Evolutionary conservation across 2,888 invertebrate genomes (phyloP).

Genomic region (Nomada flava): DNA sequence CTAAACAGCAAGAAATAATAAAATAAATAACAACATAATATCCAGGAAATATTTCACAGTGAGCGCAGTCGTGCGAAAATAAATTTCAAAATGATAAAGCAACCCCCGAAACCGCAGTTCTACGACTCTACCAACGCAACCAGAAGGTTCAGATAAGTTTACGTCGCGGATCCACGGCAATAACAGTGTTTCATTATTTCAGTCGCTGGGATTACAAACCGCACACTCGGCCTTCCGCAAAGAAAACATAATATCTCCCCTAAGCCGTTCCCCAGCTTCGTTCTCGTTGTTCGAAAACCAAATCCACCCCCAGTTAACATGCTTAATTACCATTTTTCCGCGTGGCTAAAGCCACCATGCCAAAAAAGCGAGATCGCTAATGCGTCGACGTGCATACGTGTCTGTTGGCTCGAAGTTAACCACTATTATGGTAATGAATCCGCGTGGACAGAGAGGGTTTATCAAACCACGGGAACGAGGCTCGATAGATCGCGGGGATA

Average conservation of each 20-base stretch:
- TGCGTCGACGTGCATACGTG: not conserved
- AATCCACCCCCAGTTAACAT: not conserved
- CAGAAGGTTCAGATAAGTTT: not conserved
- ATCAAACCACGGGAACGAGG: conserved; percentile 19
- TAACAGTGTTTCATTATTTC: conserved; percentile 21
- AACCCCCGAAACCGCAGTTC: not conserved
- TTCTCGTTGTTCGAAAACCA: conserved; percentile 4
- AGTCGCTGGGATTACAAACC: not conserved
- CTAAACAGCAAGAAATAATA: too few species aligned
- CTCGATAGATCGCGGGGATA: conserved; percentile 21
- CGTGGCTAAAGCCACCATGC: too few species aligned
- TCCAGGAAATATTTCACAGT: too few species aligned
- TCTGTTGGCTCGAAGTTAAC: conserved; percentile 1
- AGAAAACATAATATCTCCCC: not conserved
- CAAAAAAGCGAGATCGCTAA: not conserved
- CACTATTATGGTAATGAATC: conserved; percentile 24
- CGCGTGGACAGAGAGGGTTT: conserved; percentile 2
- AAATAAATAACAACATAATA: too few species aligned
- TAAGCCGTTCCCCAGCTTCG: not conserved
- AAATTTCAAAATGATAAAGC: too few species aligned
- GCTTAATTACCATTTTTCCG: not conserved
- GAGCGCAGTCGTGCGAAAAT: too few species aligned
- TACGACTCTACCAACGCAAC: not conserved
- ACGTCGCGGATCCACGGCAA: not conserved
- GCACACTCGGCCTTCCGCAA: not conserved